These are phyloP conservation scores for Sus scrofa DNA, from an alignment of 2,113 vertebrate species.

Conservation along the genomic window T2T-Sscrofa CM000812.6:160229001-160229500, in stretches of 20 bases:
- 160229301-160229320: constrained; percentile 82
- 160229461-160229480: constrained; percentile 10
- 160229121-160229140: constrained; percentile 93
- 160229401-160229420: constrained; percentile 31
- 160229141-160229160: constrained; percentile 93
- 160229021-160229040: constrained; percentile 91
- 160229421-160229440: constrained; percentile 8
- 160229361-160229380: constrained; percentile 63
- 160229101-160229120: constrained; percentile 95
- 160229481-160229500: not conserved
- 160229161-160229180: constrained; percentile 93
- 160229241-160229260: constrained; percentile 92
- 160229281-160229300: constrained; percentile 85
- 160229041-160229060: constrained; percentile 89
- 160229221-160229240: constrained; percentile 91
- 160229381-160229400: constrained; percentile 74
- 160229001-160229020: constrained; percentile 88
- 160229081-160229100: constrained; percentile 92
- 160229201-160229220: constrained; percentile 93
- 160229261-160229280: constrained; percentile 84
- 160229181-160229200: constrained; percentile 91
- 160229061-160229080: constrained; percentile 91
- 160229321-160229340: constrained; percentile 81
- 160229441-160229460: not conserved
- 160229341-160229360: constrained; percentile 76